Percentiles rank a stretch among this genome's conserved stretches.
phyloP scores from a whole-genome alignment of 92 coral and sea anemone genomes.

The Galaxea fascicularis region DNA sequence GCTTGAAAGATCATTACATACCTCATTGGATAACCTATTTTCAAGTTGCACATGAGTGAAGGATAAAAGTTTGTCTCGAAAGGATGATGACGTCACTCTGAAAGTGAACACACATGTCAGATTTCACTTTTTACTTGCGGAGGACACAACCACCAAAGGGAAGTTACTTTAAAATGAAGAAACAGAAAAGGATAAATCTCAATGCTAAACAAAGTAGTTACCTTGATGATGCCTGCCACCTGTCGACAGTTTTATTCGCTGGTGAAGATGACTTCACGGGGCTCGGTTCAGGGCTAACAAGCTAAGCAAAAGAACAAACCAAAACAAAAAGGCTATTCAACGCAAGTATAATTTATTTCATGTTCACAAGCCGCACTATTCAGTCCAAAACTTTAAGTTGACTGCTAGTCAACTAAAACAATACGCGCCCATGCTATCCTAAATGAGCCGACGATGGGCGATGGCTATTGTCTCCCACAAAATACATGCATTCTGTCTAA shows the following conservation, averaged over 20 bases:
- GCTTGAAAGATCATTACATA: conserved; percentile 21
- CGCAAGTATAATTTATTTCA: too few species aligned
- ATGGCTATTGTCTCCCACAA: too few species aligned
- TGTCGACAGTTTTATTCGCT: neutral
- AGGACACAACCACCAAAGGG: neutral
- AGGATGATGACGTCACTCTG: conserved; percentile 86
- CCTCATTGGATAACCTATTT: conserved; percentile 94
- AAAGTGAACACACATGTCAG: neutral
- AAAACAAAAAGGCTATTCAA: neutral
- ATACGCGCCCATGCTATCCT: too few species aligned
- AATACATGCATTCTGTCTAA: too few species aligned
- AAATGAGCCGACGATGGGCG: too few species aligned
- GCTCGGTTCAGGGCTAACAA: neutral
- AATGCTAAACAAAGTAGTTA: neutral
- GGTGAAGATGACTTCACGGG: conserved; percentile 2
- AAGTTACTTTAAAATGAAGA: neutral
- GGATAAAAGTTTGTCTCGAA: conserved; percentile 84
- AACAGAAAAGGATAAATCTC: neutral
- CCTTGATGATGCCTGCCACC: conserved; percentile 11
- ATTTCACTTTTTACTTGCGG: neutral
- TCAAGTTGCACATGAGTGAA: conserved; percentile 84
- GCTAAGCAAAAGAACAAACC: neutral
- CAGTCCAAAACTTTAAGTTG: too few species aligned
- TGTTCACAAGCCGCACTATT: neutral
- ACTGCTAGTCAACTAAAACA: too few species aligned